Evolutionary conservation across 2,888 invertebrate species (phyloP).

Genomic region (Troilus luridus): DNA sequence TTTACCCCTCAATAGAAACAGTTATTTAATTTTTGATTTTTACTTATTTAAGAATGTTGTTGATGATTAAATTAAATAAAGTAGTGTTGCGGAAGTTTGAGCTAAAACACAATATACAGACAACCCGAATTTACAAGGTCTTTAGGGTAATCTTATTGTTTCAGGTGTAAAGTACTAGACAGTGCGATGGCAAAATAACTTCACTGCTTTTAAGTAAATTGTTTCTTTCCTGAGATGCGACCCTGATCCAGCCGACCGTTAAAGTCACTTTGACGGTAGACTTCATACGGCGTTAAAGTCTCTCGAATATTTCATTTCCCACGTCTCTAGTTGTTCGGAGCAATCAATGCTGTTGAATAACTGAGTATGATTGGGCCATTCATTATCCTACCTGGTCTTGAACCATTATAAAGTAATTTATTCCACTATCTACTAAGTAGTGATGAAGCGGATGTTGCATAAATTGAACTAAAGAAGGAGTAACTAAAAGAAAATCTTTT

Average conservation of each 20-base stretch:
- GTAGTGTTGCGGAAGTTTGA: not conserved
- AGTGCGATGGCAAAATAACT: not conserved
- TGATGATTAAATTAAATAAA: not conserved
- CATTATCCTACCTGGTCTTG: too few relatives aligned
- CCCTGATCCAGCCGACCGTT: conserved; percentile 25
- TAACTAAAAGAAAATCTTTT: too few relatives aligned
- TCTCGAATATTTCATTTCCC: not conserved
- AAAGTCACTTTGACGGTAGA: not conserved
- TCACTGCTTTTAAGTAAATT: not conserved
- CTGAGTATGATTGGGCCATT: too few relatives aligned
- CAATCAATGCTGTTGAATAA: too few relatives aligned
- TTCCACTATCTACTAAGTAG: too few relatives aligned
- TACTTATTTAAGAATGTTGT: not conserved
- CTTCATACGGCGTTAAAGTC: conserved; percentile 18
- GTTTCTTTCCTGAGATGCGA: not conserved
- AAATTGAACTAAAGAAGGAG: too few relatives aligned
- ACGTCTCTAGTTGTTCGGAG: too few relatives aligned
- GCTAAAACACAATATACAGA: not conserved
- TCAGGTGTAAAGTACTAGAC: not conserved
- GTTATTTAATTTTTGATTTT: not conserved
- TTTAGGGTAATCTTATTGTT: conserved; percentile 3
- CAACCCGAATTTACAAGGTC: not conserved
- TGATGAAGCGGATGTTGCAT: too few relatives aligned
- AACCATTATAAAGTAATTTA: too few relatives aligned
- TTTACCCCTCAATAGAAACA: not conserved